phyloP scores from a whole-genome alignment of 2,888 invertebrate genomes.

The Mythimna vitellina region DNA sequence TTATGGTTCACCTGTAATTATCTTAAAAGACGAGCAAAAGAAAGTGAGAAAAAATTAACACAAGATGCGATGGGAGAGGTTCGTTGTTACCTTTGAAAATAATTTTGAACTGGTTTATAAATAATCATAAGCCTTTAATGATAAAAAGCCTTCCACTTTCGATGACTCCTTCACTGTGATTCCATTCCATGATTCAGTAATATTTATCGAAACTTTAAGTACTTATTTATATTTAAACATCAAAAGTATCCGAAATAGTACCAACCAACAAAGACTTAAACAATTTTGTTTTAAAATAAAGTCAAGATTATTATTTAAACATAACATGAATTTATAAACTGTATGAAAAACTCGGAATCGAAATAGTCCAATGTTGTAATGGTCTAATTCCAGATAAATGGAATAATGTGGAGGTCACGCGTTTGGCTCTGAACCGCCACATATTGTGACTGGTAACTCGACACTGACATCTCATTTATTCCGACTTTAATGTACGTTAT shows the following conservation, averaged over 20 bases:
- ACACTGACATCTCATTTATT: slow-evolving; percentile 70
- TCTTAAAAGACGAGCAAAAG: slow-evolving; percentile 26
- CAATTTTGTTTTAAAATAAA: slow-evolving; percentile 75
- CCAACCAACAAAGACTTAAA: slow-evolving; percentile 65
- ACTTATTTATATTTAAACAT: slow-evolving; percentile 33
- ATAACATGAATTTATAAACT: slow-evolving; percentile 78
- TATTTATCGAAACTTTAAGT: slow-evolving; percentile 39
- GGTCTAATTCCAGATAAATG: slow-evolving; percentile 85
- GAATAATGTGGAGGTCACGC: slow-evolving; percentile 81
- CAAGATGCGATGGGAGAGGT: background rate
- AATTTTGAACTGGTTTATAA: background rate
- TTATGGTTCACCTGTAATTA: slow-evolving; percentile 21
- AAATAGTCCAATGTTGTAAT: slow-evolving; percentile 83
- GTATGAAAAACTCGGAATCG: slow-evolving; percentile 78
- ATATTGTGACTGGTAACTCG: slow-evolving; percentile 70
- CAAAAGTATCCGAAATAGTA: slow-evolving; percentile 66
- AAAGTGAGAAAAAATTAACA: slow-evolving; percentile 11
- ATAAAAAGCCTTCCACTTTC: slow-evolving; percentile 5
- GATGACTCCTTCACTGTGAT: background rate
- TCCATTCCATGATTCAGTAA: slow-evolving; percentile 16
- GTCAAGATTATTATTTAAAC: slow-evolving; percentile 77
- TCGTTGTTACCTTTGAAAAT: background rate
- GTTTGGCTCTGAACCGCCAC: slow-evolving; percentile 68
- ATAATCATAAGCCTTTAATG: background rate
- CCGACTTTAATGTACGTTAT: slow-evolving; percentile 64